Conservation (phyloP, 1,140 invertebrate species). For the Spodoptera frugiperda region DNA sequence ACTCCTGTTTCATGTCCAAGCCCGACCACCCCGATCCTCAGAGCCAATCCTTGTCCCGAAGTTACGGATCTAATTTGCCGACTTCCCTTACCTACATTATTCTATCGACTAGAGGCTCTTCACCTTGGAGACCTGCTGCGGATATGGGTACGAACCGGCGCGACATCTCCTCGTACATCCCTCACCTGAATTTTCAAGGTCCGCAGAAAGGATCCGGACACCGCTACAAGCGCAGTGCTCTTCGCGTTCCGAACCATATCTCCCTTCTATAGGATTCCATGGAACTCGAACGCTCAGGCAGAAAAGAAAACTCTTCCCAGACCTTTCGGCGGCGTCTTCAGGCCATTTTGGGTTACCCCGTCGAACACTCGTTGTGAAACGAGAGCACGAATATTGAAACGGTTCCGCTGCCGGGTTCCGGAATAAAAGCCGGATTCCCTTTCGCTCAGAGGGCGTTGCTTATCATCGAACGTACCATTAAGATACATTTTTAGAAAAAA, state of each 20-base stretch:
- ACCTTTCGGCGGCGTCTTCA: slow-evolving; percentile 91
- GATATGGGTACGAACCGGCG: slow-evolving; percentile 92
- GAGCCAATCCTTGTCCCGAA: slow-evolving; percentile 89
- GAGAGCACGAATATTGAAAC: slow-evolving; percentile 88
- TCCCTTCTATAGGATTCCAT: slow-evolving; percentile 91
- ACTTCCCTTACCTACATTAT: slow-evolving; percentile 96
- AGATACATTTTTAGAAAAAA: slow-evolving; percentile 72
- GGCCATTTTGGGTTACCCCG: slow-evolving; percentile 82
- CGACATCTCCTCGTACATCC: slow-evolving; percentile 88
- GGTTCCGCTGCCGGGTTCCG: slow-evolving; percentile 91
- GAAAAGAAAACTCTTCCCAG: slow-evolving; percentile 94
- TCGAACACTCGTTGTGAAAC: slow-evolving; percentile 74
- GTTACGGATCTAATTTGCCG: slow-evolving; percentile 86
- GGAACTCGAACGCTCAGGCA: slow-evolving; percentile 90
- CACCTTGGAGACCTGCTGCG: slow-evolving; percentile 96
- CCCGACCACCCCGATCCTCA: slow-evolving; percentile 90
- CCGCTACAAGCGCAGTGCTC: slow-evolving; percentile 90
- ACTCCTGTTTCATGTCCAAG: slow-evolving; percentile 85
- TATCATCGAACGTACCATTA: slow-evolving; percentile 46
- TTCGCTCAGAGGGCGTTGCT: slow-evolving; percentile 87
- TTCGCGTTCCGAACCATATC: slow-evolving; percentile 90
- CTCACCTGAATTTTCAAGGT: slow-evolving; percentile 93
- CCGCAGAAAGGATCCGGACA: slow-evolving; percentile 89
- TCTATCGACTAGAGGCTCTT: slow-evolving; percentile 96
- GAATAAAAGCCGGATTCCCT: slow-evolving; percentile 91